Base-by-base conservation (phyloP, 2,113 vertebrate species). In the Crotalus horridus region DNA sequence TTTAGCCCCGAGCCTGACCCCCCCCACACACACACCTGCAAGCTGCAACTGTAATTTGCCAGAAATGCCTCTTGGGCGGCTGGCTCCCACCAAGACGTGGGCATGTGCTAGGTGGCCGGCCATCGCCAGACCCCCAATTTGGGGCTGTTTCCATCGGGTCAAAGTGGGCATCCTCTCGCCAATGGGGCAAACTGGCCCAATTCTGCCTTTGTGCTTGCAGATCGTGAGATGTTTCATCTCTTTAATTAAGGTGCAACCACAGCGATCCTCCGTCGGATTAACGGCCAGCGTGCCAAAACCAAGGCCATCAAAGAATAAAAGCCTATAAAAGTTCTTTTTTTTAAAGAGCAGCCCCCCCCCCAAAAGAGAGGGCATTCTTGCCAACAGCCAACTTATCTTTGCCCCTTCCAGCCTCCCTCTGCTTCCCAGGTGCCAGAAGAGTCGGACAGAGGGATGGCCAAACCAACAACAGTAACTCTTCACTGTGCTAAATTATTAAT, bases 191-290 rank as follows among this genome's bases (percentile, higher is more conserved):
- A 96, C 97, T 64, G 17, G 93, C 96, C 96, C 96, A 95, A 87
- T 97, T 96, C 97, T 96, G 95, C 94, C 97, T 97, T 97, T 53
- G 97, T 96, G 95, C 97, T 97, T 95, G 94, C 96, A 95, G 95
- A 96, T 96, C 46, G 96, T 94, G 94, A 95, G 96, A 96, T 94
- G 96, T 96, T 97, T 97, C 96, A 97, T 97, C 96, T 97, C 95
- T 97, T 97, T 98, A 97, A 97, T 97, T 97, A 96, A 98, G 96
- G 96, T 96, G 97, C 94, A 87, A 97, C 96, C 97, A 96, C 94
- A 87, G 96, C 94, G 94, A 96, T 96, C 94, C 96, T 96, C 97
- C 97, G 96, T 96, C 96, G 97, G 95, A 95, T 96, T 97, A 96
- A 95, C 92, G 92, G 97, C 81, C 33, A 95, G 96, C 87, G 58